phyloP scores from a whole-genome alignment of 2,888 invertebrate genomes.

The Omphaloscelis lunosa region DNA sequence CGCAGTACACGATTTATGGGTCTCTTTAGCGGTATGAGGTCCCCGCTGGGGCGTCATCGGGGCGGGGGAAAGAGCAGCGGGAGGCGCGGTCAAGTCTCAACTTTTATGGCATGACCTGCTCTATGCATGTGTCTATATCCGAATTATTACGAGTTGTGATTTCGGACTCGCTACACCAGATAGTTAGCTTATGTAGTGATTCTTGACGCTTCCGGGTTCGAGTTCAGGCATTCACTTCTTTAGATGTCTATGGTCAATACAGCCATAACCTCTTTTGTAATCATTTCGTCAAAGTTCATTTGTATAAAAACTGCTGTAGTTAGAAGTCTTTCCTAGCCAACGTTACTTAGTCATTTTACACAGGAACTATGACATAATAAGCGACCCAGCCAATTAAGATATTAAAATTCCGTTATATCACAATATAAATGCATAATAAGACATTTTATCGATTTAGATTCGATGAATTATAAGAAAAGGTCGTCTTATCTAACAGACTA shows the following conservation, averaged over 20 bases:
- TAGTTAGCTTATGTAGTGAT: neutral
- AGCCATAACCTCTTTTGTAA: constrained; percentile 25
- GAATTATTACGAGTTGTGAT: neutral
- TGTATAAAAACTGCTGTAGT: constrained; percentile 1
- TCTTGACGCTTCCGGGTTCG: constrained; percentile 13
- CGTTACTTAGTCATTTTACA: constrained; percentile 1
- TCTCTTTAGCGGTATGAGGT: too few species aligned
- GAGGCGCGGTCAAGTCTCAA: too few species aligned
- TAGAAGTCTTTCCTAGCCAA: neutral
- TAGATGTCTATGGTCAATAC: neutral
- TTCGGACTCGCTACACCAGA: neutral
- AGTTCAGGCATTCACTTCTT: constrained; percentile 24
- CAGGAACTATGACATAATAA: constrained; percentile 32
- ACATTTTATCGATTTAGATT: constrained; percentile 1
- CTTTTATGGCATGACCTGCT: too few species aligned
- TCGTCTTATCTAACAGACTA: constrained; percentile 19
- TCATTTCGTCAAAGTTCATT: constrained; percentile 9
- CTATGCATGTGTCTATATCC: neutral
- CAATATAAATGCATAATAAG: constrained; percentile 1
- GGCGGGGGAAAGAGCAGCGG: too few species aligned
- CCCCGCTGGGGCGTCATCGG: too few species aligned
- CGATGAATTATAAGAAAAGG: constrained; percentile 1
- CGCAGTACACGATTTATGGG: too few species aligned
- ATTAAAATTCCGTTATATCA: constrained; percentile 13
- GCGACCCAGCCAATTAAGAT: neutral